These are phyloP conservation scores for Phylloscopus trochiloides DNA, from an alignment of 2,113 vertebrate species.

Conservation along the genomic window DNA sequence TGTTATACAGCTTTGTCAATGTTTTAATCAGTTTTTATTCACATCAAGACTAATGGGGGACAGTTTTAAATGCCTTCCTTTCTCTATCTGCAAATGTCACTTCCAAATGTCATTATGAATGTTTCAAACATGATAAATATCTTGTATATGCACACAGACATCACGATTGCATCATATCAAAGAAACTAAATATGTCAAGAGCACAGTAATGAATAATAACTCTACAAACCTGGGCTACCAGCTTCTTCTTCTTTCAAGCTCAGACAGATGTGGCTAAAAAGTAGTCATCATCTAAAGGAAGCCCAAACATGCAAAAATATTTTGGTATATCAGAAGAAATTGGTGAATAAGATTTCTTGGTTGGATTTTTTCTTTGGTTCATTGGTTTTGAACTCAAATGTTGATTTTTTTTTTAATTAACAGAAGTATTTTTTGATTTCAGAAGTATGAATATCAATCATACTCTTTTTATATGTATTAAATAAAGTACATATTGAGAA, in stretches of 20 bases:
- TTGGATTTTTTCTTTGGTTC: neutral
- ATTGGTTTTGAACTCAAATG: neutral
- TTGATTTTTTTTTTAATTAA: neutral
- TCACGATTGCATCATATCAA: neutral
- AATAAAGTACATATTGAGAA: neutral
- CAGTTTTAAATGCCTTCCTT: neutral
- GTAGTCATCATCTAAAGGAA: neutral
- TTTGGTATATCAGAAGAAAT: neutral
- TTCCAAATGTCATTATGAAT: neutral
- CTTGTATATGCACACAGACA: neutral
- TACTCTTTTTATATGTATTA: neutral
- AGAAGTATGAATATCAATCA: neutral
- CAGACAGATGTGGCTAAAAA: neutral
- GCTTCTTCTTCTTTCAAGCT: neutral
- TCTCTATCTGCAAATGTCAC: neutral
- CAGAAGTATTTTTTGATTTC: neutral
- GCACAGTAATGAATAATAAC: neutral
- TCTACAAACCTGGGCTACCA: neutral
- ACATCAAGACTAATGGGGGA: neutral
- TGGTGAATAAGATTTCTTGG: neutral
- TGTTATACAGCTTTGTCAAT: neutral
- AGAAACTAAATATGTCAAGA: neutral
- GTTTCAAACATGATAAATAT: neutral
- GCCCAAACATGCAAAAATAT: neutral
- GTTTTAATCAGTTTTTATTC: neutral